These are phyloP conservation scores for Hippoglossus hippoglossus DNA, from an alignment of 2,797 vertebrate species.

Conservation along the genomic window DNA sequence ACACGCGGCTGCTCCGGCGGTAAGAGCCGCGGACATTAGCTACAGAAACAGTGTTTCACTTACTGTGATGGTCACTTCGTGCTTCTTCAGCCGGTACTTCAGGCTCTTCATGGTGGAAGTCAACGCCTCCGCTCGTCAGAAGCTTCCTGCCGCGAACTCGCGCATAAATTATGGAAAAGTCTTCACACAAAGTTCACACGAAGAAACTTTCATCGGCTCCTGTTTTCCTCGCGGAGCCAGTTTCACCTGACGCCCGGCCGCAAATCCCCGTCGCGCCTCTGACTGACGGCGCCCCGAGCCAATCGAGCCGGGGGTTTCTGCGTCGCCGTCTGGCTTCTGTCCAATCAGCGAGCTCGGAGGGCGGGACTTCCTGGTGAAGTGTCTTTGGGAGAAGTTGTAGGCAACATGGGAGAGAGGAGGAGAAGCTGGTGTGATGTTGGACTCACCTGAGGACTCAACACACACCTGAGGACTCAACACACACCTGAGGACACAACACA, in stretches of 20 bases:
- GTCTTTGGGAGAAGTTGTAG: constrained; percentile 50
- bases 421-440: constrained; percentile 66
- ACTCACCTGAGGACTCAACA: constrained; percentile 53
- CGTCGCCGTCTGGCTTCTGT: neutral
- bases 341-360: constrained; percentile 65
- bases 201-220: constrained; percentile 51
- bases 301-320: constrained; percentile 45
- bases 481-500: too few species aligned
- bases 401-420: constrained; percentile 63
- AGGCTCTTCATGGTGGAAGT: constrained; percentile 86
- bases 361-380: constrained; percentile 81
- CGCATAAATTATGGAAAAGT: constrained; percentile 22
- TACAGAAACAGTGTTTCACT: constrained; percentile 68
- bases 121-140: constrained; percentile 22
- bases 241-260: constrained; percentile 86
- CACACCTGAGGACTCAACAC: too few species aligned
- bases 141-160: neutral
- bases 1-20: neutral
- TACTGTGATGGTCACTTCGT: constrained; percentile 89
- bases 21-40: neutral
- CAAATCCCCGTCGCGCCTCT: constrained; percentile 49
- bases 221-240: constrained; percentile 55
- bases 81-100: constrained; percentile 89
- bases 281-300: constrained; percentile 56
- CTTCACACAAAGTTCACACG: constrained; percentile 34